Evolutionary conservation across 2,888 invertebrate species (phyloP), one percentile per base, ranked within the genome.

Genomic region (Patella pellucida): DNA sequence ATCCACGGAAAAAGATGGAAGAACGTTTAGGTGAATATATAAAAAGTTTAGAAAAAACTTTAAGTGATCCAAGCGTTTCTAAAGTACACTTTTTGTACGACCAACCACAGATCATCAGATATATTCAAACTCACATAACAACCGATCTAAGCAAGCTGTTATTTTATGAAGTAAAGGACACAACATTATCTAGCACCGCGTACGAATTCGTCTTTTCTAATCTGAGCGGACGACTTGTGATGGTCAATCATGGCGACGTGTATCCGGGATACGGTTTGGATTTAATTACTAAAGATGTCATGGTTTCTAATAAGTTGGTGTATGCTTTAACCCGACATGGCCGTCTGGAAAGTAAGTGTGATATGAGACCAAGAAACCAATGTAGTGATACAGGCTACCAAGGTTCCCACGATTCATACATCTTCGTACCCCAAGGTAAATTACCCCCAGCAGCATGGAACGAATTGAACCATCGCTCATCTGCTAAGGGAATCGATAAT

Each of bases 71-170:
- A 19, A 52, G 19, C 41, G 71, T 71, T 16, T 19, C 54, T 15
- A 31, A 15, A 15, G 75, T 75, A 27, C 75, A 75, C 23, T 16
- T 70, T 9, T 31, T 75, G 50, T 68, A 67, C 52, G 75, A 75
- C 50, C 75, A 71, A 68, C 62, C 62, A 62, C 15, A 19, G 11
- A 19, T 62, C 11, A 14, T 23, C 12, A 62, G 14, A 23, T 62
- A 62, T 14, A 23, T 62, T 19, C 41, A 51, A 23, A 14, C 62
- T n/a, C 19, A 52, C 7, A 15, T 56, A 27, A 23, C 51, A 41
- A 41, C 41, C 41, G 9, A 41, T 9, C 41, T 9, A 41, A 41
- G 9, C 7, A 41, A 41, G 41, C 7, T 41, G 9, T 7, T 41
- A 41, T 41, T 41, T 9, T 9, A 41, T 41, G 9, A 41, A 41